Conservation (phyloP, 1,140 invertebrate species). For the Anastatus disparis region DNA sequence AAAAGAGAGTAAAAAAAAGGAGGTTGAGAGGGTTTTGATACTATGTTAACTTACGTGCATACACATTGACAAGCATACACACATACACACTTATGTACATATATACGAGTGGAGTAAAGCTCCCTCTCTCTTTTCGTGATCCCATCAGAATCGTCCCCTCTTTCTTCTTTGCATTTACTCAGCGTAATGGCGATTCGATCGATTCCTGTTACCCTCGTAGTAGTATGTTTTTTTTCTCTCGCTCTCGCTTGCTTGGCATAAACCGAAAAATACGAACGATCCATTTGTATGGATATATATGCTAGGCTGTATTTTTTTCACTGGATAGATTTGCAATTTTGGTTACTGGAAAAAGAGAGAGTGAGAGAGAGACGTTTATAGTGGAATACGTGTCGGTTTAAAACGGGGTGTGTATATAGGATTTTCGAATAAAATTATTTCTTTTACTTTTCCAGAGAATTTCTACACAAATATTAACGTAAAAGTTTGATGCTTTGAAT, state of each 20-base stretch:
- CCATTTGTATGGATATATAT: no score
- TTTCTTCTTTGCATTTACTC: slow-evolving; percentile 60
- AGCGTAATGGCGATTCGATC: slow-evolving; percentile 64
- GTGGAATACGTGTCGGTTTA: no score
- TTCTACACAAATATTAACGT: no score
- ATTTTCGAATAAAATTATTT: no score
- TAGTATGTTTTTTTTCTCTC: background rate
- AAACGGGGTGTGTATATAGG: no score
- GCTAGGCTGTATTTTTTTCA: no score
- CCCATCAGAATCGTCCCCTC: slow-evolving; percentile 62
- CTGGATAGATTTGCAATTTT: background rate
- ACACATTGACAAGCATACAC: no score
- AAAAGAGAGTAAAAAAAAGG: slow-evolving; percentile 1
- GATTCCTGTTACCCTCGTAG: slow-evolving; percentile 39
- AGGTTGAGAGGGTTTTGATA: slow-evolving; percentile 54
- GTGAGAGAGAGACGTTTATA: no score
- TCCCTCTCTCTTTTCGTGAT: slow-evolving; percentile 61
- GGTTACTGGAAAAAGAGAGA: no score
- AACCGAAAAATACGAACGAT: background rate
- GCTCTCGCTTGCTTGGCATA: background rate
- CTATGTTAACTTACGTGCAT: no score
- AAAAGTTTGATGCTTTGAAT: no score
- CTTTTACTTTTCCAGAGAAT: no score
- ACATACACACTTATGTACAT: background rate
- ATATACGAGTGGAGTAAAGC: slow-evolving; percentile 59